phyloP scores from a whole-genome alignment of 2,888 invertebrate genomes.

The Branchinecta sandiegonensis region DNA sequence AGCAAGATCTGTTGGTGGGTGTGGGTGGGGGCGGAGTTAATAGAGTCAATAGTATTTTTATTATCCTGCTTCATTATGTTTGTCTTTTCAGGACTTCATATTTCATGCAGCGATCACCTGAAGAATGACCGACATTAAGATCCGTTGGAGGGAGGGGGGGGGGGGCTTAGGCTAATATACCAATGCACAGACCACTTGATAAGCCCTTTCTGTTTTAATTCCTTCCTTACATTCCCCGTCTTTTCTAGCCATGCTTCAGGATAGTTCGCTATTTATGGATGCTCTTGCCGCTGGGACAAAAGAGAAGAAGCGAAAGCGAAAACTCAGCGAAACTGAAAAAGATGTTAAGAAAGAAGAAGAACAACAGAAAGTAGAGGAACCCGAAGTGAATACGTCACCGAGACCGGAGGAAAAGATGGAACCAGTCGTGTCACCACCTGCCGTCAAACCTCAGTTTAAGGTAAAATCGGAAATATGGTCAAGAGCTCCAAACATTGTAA shows the following conservation, averaged over 20 bases:
- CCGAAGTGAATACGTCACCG: slow-evolving; percentile 22
- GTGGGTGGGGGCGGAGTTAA: no score
- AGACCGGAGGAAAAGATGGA: slow-evolving; percentile 25
- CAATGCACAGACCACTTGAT: no score
- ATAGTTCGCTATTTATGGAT: slow-evolving; percentile 88
- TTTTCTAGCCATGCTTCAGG: slow-evolving; percentile 43
- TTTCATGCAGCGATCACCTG: no score
- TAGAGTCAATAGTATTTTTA: no score
- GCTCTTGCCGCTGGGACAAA: slow-evolving; percentile 63
- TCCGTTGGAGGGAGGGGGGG: no score
- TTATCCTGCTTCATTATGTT: no score
- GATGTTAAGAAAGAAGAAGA: slow-evolving; percentile 27
- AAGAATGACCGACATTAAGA: no score
- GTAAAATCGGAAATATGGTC: slow-evolving; percentile 29
- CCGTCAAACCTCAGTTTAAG: slow-evolving; percentile 38
- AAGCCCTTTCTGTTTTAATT: no score
- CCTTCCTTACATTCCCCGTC: neutral
- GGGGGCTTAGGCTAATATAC: no score
- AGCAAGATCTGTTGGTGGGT: no score
- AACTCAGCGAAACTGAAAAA: slow-evolving; percentile 41
- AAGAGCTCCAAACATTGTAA: no score
- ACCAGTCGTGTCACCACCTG: slow-evolving; percentile 32
- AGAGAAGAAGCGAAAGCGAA: slow-evolving; percentile 55
- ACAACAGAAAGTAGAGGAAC: slow-evolving; percentile 20
- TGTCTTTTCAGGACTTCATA: no score